phyloP scores from a whole-genome alignment of 2,113 vertebrate genomes.

The Chaetops frenatus region DNA sequence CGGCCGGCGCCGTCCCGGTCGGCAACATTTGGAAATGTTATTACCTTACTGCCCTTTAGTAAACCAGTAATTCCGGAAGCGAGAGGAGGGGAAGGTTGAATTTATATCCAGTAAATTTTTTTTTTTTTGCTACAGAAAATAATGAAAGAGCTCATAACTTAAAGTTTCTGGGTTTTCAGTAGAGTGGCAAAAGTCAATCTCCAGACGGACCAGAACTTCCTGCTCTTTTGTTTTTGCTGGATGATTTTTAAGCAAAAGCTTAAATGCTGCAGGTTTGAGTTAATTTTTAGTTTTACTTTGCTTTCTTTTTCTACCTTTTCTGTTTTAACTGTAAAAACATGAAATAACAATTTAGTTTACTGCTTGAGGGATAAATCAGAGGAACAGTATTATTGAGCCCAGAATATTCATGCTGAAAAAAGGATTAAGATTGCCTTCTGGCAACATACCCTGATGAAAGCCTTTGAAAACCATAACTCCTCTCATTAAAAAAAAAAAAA shows the following conservation, averaged over 20 bases:
- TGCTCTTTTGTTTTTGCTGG: not conserved
- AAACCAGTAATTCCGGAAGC: not conserved
- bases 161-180: not conserved
- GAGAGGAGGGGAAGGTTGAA: not conserved
- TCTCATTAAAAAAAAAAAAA: not conserved
- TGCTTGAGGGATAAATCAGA: not conserved
- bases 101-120: not conserved
- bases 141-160: not conserved
- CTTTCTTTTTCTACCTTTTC: not conserved
- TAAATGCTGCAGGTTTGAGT: not conserved
- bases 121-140: not conserved
- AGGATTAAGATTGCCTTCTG: not conserved
- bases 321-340: not conserved
- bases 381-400: not conserved
- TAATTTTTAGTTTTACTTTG: not conserved
- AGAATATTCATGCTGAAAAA: not conserved
- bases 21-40: not conserved
- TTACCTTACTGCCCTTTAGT: not conserved
- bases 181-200: not conserved
- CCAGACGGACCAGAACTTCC: not conserved
- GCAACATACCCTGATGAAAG: not conserved
- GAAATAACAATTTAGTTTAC: not conserved
- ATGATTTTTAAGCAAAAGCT: not conserved
- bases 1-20: not conserved
- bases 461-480: not conserved